phyloP scores from a whole-genome alignment of 2,797 vertebrate species.

The Acanthurus tractus region DNA sequence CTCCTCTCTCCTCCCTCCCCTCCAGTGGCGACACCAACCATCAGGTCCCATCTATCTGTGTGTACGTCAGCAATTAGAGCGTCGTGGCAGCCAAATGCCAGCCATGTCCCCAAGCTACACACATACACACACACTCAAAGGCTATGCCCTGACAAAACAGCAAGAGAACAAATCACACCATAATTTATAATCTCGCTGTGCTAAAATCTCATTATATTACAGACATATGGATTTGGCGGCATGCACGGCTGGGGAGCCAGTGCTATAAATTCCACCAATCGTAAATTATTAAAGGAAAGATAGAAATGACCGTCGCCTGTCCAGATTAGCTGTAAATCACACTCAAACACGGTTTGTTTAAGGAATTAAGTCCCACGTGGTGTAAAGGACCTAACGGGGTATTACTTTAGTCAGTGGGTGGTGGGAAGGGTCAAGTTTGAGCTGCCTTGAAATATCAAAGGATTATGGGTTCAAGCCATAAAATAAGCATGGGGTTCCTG shows the following conservation, averaged over 20 bases:
- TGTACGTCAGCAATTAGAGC: slow-evolving; percentile 99
- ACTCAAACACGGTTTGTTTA: slow-evolving; percentile 80
- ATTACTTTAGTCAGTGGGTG: slow-evolving; percentile 48
- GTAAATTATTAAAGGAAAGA: slow-evolving; percentile 99
- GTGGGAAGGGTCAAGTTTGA: slow-evolving; percentile 53
- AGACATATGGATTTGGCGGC: slow-evolving; percentile 98
- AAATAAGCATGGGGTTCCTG: slow-evolving; percentile 27
- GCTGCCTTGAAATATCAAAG: slow-evolving; percentile 63
- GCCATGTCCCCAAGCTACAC: slow-evolving; percentile 94
- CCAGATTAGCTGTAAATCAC: slow-evolving; percentile 80
- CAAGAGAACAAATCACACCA: slow-evolving; percentile 97
- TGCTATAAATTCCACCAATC: slow-evolving; percentile 97
- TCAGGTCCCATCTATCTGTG: slow-evolving; percentile 99
- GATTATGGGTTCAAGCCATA: slow-evolving; percentile 56
- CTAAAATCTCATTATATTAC: slow-evolving; percentile 99
- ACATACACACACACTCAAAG: slow-evolving; percentile 65
- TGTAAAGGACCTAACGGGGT: slow-evolving; percentile 55
- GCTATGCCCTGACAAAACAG: slow-evolving; percentile 90
- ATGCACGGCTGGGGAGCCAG: slow-evolving; percentile 86
- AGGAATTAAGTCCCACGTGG: slow-evolving; percentile 76
- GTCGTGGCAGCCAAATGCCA: slow-evolving; percentile 98
- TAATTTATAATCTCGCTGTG: slow-evolving; percentile 98
- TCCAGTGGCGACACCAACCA: slow-evolving; percentile 88
- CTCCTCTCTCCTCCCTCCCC: slow-evolving; percentile 37
- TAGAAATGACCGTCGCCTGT: slow-evolving; percentile 81